Evolutionary conservation across 1,140 invertebrate species (phyloP), one percentile per base, ranked within the genome.

Genomic region (Nephila pilipes): DNA sequence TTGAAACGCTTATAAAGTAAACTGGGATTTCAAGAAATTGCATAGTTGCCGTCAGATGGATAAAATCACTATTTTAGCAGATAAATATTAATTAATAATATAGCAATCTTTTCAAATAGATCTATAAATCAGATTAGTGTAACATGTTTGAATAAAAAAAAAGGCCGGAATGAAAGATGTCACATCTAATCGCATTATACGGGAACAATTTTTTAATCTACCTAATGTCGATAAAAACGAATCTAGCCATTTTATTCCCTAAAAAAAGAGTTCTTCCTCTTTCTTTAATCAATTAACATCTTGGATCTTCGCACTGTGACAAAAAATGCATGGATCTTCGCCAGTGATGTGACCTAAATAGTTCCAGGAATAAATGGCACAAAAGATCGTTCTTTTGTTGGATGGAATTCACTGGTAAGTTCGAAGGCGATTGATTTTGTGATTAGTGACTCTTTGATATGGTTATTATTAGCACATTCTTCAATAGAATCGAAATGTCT

Each of bases 381-480:
- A 88, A 87, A 69, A 88, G 60, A 20, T 79, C 69, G 46, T 46
- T 65, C 36, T 90, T 81, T 91, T 83, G 79, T 83, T 38, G 32
- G n/a, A 25, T 83, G 20, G 54, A 89, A 89, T 79, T n/a, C 87
- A 29, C 32, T n/a, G 20, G 25, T 25, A 36, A 54, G 87, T 38
- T 83, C 54, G 55, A 83, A 83, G 36, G 36, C 75, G 65, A 91
- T 91, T 91, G 89, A 91, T 91, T 91, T 91, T 91, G 89, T 91
- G 89, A 91, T 91, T 91, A 91, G 89, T 83, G 55, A 91, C 89
- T 91, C 46, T 81, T 91, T 60, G 55, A 46, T 83, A 54, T 22
- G 63, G 89, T 83, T 91, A 91, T 91, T 91, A 91, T 81, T 91
- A 91, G 89, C 75, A 38, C 89, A 91, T 91, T 91, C 69, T 63